A percentile compares a stretch with the other conserved stretches of the same genome.
Conservation (phyloP, 2,888 invertebrate species). For the Hirtodrosophila cameraria region DNA sequence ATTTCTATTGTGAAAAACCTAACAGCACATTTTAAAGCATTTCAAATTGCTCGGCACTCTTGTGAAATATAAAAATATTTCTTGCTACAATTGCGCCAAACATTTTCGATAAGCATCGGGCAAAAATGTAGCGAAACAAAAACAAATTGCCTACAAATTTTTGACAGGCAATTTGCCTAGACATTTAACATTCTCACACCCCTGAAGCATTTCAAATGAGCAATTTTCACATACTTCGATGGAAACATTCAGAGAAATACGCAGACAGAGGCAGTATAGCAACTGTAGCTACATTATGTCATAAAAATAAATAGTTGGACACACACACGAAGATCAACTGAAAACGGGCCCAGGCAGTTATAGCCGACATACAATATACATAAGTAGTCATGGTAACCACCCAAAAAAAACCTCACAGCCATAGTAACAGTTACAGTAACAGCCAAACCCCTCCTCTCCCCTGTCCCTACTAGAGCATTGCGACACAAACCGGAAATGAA, state of each 20-base stretch:
- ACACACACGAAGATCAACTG: constrained; percentile 18
- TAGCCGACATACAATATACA: constrained; percentile 44
- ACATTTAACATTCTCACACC: constrained; percentile 23
- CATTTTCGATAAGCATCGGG: constrained; percentile 61
- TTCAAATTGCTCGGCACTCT: constrained; percentile 1
- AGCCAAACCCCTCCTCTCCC: neutral
- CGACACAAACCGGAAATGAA: constrained; percentile 56
- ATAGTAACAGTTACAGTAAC: too few species aligned
- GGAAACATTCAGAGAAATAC: constrained; percentile 54
- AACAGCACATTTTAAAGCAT: constrained; percentile 60
- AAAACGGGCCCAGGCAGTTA: constrained; percentile 48
- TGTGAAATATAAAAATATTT: constrained; percentile 31
- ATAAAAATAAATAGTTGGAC: constrained; percentile 75
- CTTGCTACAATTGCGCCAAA: constrained; percentile 54
- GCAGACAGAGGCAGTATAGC: constrained; percentile 25
- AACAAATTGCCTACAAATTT: constrained; percentile 74
- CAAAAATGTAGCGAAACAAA: constrained; percentile 39
- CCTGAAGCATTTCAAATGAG: constrained; percentile 70
- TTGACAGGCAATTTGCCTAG: constrained; percentile 76
- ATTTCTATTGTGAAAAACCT: constrained; percentile 7
- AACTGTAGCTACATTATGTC: constrained; percentile 69
- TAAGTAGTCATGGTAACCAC: constrained; percentile 47
- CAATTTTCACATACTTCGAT: constrained; percentile 77
- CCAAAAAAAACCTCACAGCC: neutral
- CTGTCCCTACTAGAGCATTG: constrained; percentile 7